A percentile compares a stretch with the other conserved stretches of the same genome.
Conservation (phyloP, 2,113 vertebrate species). For the Grammomys dolichurus region DNA sequence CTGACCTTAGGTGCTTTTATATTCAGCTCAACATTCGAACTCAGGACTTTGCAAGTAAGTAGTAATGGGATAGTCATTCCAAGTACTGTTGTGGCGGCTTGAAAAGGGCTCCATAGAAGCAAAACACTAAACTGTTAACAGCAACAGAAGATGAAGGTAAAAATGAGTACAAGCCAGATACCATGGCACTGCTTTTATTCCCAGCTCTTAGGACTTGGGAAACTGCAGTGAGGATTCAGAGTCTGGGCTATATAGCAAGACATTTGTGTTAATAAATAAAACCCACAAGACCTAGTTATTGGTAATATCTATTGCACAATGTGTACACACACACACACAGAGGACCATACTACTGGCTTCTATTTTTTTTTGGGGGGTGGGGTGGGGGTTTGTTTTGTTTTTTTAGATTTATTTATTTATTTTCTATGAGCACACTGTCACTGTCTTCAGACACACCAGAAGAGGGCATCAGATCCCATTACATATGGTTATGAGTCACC, state of each 20-base stretch:
- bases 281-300: neutral
- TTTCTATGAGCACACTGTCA: too few species aligned
- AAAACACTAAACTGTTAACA: neutral
- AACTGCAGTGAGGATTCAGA: neutral
- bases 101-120: constrained; percentile 11
- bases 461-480: too few species aligned
- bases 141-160: constrained; percentile 37
- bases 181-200: neutral
- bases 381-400: too few species aligned
- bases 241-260: neutral
- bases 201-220: neutral
- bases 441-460: too few species aligned
- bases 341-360: neutral
- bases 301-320: neutral
- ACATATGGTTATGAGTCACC: too few species aligned
- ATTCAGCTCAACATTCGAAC: constrained; percentile 74
- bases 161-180: neutral
- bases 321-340: neutral
- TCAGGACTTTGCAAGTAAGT: constrained; percentile 80
- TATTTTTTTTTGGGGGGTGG: too few species aligned
- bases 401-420: too few species aligned
- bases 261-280: neutral
- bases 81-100: constrained; percentile 30
- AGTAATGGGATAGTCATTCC: constrained; percentile 24
- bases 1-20: constrained; percentile 71